Percentiles rank a stretch among this genome's conserved stretches.
Evolutionary conservation across 2,113 vertebrate genomes (phyloP).

Genomic region (Pluvialis apricaria): DNA sequence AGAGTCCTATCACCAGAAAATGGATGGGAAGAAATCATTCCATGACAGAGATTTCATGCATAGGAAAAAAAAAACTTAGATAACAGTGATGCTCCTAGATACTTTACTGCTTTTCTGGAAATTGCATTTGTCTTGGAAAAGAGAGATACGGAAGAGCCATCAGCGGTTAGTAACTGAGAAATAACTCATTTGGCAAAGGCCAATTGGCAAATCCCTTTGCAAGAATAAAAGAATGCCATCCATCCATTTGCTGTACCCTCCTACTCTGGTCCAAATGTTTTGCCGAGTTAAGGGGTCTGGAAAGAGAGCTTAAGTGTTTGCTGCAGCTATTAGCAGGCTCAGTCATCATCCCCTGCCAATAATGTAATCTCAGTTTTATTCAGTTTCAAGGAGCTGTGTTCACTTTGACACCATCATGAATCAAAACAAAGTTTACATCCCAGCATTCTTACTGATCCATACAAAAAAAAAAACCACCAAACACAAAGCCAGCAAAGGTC

Average conservation of each 20-base stretch:
- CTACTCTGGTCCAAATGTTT: neutral
- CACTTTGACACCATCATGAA: neutral
- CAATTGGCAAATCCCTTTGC: neutral
- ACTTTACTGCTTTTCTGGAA: neutral
- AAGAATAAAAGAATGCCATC: neutral
- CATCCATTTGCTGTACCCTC: neutral
- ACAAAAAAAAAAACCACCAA: neutral
- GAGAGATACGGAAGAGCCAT: neutral
- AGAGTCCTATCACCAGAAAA: neutral
- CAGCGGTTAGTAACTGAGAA: neutral
- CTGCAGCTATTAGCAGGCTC: neutral
- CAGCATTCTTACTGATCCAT: neutral
- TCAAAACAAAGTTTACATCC: neutral
- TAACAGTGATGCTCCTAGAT: neutral
- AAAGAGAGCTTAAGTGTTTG: neutral
- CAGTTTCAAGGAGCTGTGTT: neutral
- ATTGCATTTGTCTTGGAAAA: neutral
- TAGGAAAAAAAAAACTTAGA: neutral
- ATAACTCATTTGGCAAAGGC: neutral
- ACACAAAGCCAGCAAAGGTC: neutral
- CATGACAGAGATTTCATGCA: neutral
- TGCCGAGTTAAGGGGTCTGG: neutral
- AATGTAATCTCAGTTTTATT: neutral
- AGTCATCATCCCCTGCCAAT: neutral
- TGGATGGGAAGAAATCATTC: neutral